phyloP scores from a whole-genome alignment of 2,113 vertebrate genomes.

The Laticauda colubrina region DNA sequence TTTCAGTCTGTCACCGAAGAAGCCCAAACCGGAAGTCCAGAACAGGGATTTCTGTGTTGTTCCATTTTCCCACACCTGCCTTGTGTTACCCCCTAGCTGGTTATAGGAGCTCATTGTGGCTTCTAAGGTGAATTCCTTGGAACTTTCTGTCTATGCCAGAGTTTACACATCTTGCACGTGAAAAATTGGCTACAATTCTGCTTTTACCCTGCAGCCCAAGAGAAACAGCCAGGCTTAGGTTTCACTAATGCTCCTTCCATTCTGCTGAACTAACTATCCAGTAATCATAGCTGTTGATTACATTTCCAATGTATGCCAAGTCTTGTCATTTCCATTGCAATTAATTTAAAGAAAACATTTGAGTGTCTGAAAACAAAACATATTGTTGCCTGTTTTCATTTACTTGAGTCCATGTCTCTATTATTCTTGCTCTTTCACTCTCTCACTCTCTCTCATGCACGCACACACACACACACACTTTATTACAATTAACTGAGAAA shows the following conservation, averaged over 20 bases:
- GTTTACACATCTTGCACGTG: conserved; percentile 32
- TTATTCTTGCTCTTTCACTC: conserved; percentile 43
- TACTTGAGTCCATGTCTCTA: conserved; percentile 50
- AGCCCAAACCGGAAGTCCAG: too few relatives aligned
- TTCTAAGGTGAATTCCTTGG: background rate
- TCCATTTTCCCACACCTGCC: background rate
- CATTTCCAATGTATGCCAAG: conserved; percentile 74
- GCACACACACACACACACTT: background rate
- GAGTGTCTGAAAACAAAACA: conserved; percentile 71
- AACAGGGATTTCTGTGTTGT: background rate
- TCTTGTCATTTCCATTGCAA: conserved; percentile 76
- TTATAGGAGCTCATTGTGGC: background rate
- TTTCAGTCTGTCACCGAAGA: too few relatives aligned
- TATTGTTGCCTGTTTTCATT: conserved; percentile 61
- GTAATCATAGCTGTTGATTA: conserved; percentile 77
- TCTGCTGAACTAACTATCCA: conserved; percentile 65
- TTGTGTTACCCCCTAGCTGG: background rate
- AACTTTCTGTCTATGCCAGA: background rate
- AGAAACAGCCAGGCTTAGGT: conserved; percentile 44
- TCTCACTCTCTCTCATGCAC: background rate
- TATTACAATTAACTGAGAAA: conserved; percentile 75
- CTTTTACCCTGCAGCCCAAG: conserved; percentile 40
- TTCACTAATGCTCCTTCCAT: conserved; percentile 56
- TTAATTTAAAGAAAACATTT: conserved; percentile 87
- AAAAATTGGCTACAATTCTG: conserved; percentile 35